A percentile compares a stretch with the other conserved stretches of the same genome.
Conservation (phyloP, 2,888 invertebrate genomes). For the Heliconius aoede region DNA sequence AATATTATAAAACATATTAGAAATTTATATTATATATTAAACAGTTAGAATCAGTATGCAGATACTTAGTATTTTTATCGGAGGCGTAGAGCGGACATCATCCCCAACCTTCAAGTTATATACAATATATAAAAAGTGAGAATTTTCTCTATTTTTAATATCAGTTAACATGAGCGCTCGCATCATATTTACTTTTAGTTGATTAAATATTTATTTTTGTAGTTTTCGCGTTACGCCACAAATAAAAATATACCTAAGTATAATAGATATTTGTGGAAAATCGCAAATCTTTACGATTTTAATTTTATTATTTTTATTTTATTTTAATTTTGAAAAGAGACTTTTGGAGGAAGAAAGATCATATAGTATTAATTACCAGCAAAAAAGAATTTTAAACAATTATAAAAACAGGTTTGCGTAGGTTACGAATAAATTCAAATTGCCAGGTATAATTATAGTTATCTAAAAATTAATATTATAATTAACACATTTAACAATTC, state of each 20-base stretch:
- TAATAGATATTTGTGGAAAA: neutral
- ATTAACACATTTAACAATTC: neutral
- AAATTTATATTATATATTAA: neutral
- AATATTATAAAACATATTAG: neutral
- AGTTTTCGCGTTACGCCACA: neutral
- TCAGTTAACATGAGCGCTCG: neutral
- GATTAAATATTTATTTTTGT: neutral
- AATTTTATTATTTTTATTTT: no score
- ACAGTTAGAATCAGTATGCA: neutral
- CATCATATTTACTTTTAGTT: neutral
- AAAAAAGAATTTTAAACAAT: no score
- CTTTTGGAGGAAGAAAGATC: no score
- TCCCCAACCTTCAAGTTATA: neutral
- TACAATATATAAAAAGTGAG: conserved; percentile 1
- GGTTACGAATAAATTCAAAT: neutral
- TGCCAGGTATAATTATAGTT: neutral
- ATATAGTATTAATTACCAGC: no score
- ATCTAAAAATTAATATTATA: neutral
- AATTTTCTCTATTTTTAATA: neutral
- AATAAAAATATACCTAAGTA: neutral
- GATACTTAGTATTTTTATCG: neutral
- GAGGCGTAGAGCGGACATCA: no score
- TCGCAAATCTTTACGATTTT: neutral
- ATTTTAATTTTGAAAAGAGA: no score
- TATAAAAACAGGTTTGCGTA: neutral